A percentile compares a stretch with the other conserved stretches of the same genome.
Conservation (phyloP, 2,113 vertebrate genomes). For the Lepus timidus region DNA sequence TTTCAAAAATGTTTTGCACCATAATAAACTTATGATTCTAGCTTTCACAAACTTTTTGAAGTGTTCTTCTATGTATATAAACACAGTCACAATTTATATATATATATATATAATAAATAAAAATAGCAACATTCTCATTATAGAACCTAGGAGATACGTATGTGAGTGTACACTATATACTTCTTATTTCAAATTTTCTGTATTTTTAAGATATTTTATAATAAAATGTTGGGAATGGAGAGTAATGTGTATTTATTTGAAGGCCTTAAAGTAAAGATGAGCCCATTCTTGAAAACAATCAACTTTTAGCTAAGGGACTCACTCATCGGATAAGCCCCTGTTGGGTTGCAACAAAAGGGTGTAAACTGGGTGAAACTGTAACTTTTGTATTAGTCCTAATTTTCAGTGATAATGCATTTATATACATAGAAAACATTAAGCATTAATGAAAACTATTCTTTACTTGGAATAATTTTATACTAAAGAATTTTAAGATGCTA, state of each 20-base stretch:
- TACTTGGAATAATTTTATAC: neutral
- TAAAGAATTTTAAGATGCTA: conserved; percentile 33
- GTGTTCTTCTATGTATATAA: neutral
- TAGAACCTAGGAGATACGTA: neutral
- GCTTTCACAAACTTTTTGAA: too few species aligned
- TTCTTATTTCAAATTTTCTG: conserved; percentile 27
- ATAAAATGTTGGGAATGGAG: conserved; percentile 8
- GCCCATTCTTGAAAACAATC: neutral
- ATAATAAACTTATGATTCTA: too few species aligned
- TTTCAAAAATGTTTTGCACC: too few species aligned
- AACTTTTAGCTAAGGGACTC: neutral
- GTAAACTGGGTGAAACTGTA: neutral
- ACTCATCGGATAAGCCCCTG: neutral
- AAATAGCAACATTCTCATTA: neutral
- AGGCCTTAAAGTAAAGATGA: neutral
- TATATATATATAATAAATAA: neutral
- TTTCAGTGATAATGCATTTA: neutral
- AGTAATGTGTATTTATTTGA: neutral
- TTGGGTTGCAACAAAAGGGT: neutral
- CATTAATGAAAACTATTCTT: neutral
- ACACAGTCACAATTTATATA: neutral
- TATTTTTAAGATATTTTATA: neutral
- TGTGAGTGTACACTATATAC: neutral
- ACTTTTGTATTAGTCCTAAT: conserved; percentile 5
- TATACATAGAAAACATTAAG: neutral